These are phyloP conservation scores for Drosophila aff. DNA, from an alignment of 1,140 invertebrate genomes.

Conservation along the genomic window DNA sequence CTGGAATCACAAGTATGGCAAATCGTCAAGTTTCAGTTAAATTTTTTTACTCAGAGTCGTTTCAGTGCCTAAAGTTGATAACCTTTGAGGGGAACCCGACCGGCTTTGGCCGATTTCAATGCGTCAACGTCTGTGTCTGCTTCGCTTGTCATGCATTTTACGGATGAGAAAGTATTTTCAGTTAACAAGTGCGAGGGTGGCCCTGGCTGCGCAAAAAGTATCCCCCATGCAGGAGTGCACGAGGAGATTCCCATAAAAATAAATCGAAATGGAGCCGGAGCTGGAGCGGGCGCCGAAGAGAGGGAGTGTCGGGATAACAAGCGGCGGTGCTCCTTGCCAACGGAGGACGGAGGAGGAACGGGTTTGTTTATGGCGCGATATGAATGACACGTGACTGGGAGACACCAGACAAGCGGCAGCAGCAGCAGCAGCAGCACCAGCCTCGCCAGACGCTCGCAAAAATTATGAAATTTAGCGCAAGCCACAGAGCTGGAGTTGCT, in stretches of 20 bases:
- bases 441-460: constrained; percentile 50
- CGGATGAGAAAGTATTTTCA: constrained; percentile 83
- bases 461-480: constrained; percentile 83
- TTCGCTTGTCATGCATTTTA: constrained; percentile 77
- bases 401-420: constrained; percentile 43
- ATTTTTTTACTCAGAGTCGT: background rate
- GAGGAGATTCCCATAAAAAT: constrained; percentile 73
- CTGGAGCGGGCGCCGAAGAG: background rate
- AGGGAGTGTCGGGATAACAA: constrained; percentile 53
- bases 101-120: constrained; percentile 30
- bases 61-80: constrained; percentile 33
- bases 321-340: constrained; percentile 70
- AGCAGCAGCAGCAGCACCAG: constrained; percentile 19
- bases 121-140: constrained; percentile 67
- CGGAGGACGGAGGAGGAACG: constrained; percentile 11
- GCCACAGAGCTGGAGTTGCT: constrained; percentile 53
- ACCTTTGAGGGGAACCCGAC: constrained; percentile 19
- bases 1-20: no score
- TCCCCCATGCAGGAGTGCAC: constrained; percentile 56
- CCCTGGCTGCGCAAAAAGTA: constrained; percentile 20
- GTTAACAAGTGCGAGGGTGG: constrained; percentile 67
- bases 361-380: constrained; percentile 78
- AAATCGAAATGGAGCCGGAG: constrained; percentile 72
- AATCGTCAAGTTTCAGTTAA: background rate
- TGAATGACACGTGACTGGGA: constrained; percentile 79